Evolutionary conservation across 2,113 vertebrate species (phyloP), one percentile per base, ranked within the genome.

Genomic region (Columbina picui): DNA sequence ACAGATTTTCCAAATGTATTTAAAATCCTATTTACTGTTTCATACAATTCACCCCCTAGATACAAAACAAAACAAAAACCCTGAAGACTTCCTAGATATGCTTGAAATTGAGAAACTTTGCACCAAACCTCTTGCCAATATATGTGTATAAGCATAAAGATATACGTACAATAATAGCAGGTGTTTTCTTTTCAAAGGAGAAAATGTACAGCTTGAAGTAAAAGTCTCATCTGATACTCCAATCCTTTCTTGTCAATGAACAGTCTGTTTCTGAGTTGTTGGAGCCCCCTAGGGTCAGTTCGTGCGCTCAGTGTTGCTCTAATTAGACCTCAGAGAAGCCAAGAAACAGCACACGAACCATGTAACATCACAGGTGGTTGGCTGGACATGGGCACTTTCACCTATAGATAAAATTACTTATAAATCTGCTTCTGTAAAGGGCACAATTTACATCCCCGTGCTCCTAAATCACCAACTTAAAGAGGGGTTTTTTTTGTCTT

Each of bases 261-360:
- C 52, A 70, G 32, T 4, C 43, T 23, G 53, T 95, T 93, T 70
- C 79, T 64, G 82, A 90, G 84, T 4, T 3, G 0, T 49, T 93
- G 74, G 95, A 87, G 94, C 96, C 94, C 94, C 92, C 94, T 94
- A 97, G 93, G 82, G 96, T 95, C 74, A 12, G 91, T n/a, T 64
- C 55, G 7, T 34, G 41, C 17, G 52, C 45, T 90, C 14, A 6
- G 6, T 29, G 21, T 12, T 85, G 36, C 36, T 41, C 9, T 36
- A 7, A n/a, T 70, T 7, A 65, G 25, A 78, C 21, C 26, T 36
- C 3, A 23, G 65, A 64, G 38, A n/a, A 65, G 39, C 7, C 39
- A 75, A 56, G 47, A 2, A 68, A 0, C 10, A 43, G 38, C 64
- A n/a, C 32, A 55, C 3, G 47, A 14, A 14, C 39, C 26, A n/a